Percentiles rank a stretch among this genome's conserved stretches.
Evolutionary conservation across 2,888 invertebrate genomes (phyloP).

Genomic region (Romanomermis culicivorax): DNA sequence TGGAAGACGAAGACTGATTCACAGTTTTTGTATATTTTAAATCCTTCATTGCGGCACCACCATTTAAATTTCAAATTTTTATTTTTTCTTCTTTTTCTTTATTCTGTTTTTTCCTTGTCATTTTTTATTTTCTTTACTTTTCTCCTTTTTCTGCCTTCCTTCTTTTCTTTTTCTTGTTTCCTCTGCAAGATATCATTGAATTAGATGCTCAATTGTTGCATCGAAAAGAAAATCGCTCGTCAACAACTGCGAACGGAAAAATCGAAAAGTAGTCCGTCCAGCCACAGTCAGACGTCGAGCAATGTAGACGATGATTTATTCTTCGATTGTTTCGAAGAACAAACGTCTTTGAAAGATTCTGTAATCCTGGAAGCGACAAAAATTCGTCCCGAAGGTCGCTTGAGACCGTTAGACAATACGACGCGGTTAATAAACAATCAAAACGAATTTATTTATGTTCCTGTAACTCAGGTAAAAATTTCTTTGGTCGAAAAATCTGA

Average conservation of each 20-base stretch:
- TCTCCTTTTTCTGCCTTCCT: no score
- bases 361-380: slow-evolving; percentile 41
- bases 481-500: neutral
- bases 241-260: slow-evolving; percentile 8
- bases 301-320: slow-evolving; percentile 45
- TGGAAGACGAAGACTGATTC: no score
- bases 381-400: slow-evolving; percentile 52
- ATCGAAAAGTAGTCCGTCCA: neutral
- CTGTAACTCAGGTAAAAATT: slow-evolving; percentile 42
- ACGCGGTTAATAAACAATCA: slow-evolving; percentile 43
- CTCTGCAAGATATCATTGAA: no score
- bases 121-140: no score
- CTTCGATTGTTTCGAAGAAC: slow-evolving; percentile 37
- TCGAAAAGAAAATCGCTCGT: slow-evolving; percentile 31
- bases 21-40: no score
- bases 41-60: no score
- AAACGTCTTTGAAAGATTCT: neutral
- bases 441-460: slow-evolving; percentile 52
- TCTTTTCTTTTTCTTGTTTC: no score
- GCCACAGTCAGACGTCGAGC: neutral
- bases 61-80: no score
- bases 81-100: no score
- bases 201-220: slow-evolving; percentile 44
- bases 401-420: slow-evolving; percentile 42
- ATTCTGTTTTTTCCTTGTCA: no score